Conservation (phyloP, 2,113 vertebrate species). For the Chamaetylas fuelleborni region DNA sequence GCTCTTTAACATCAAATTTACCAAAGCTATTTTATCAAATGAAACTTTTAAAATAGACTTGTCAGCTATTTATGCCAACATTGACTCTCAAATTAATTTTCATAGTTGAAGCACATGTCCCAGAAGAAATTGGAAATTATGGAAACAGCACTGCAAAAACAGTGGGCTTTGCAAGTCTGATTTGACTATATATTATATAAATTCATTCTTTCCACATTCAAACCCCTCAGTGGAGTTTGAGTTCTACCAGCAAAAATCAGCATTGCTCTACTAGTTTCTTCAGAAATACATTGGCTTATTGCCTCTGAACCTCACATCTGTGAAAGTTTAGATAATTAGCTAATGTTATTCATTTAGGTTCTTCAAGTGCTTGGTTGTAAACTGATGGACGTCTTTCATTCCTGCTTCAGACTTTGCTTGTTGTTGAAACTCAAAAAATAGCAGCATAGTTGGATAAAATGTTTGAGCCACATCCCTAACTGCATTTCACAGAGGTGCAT, state of each 20-base stretch:
- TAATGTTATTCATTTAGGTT: background rate
- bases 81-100: slow-evolving; percentile 12
- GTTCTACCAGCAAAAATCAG: background rate
- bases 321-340: background rate
- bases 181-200: background rate
- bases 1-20: background rate
- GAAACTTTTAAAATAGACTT: background rate
- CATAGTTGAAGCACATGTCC: background rate
- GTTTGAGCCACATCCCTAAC: background rate
- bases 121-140: background rate
- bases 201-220: background rate
- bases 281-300: background rate
- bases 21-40: background rate
- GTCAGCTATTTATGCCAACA: background rate
- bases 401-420: background rate
- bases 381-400: background rate
- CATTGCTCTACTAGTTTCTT: background rate
- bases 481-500: background rate
- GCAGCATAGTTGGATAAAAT: background rate
- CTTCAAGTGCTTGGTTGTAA: background rate
- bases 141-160: background rate
- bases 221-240: background rate
- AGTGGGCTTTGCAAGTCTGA: background rate
- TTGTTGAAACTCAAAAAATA: background rate
- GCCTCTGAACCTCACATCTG: background rate